These are phyloP conservation scores for Syrista parreyssii DNA, from an alignment of 2,888 invertebrate species.

Conservation along the genomic window DNA sequence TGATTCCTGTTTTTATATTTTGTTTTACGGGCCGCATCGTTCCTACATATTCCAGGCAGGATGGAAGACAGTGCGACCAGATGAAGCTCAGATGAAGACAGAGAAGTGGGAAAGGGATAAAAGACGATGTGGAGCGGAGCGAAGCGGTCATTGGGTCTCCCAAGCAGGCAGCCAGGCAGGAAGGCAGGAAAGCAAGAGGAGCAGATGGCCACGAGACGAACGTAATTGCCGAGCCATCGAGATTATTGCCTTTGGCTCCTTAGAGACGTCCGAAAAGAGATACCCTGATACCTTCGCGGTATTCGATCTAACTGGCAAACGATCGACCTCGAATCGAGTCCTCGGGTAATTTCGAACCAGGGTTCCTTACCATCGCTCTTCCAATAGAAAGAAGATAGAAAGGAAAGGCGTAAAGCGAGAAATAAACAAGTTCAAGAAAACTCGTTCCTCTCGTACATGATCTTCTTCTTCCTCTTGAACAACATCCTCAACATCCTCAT, in stretches of 20 bases:
- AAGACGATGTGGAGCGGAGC: not conserved
- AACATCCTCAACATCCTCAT: not conserved
- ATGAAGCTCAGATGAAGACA: not conserved
- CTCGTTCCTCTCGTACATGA: not conserved
- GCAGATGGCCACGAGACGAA: slow-evolving; percentile 65
- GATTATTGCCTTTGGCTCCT: slow-evolving; percentile 56
- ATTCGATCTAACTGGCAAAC: not conserved
- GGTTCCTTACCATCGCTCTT: not conserved
- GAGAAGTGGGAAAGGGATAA: not conserved
- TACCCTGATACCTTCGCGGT: slow-evolving; percentile 1
- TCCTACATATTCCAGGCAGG: not conserved
- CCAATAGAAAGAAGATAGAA: not conserved
- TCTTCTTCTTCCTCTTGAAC: not conserved
- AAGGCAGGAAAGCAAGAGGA: slow-evolving; percentile 31
- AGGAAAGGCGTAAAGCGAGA: not conserved
- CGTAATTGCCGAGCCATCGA: slow-evolving; percentile 61
- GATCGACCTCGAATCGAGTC: not conserved
- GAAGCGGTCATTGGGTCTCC: slow-evolving; percentile 14
- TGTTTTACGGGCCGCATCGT: not conserved
- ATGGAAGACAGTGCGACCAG: not conserved
- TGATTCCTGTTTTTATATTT: slow-evolving; percentile 13
- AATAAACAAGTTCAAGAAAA: not conserved
- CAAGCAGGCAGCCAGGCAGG: not conserved
- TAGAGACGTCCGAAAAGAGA: slow-evolving; percentile 22
- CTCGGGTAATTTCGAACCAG: not conserved